Evolutionary conservation across 2,888 invertebrate species (phyloP).

Genomic region (Scaptomyza parva): DNA sequence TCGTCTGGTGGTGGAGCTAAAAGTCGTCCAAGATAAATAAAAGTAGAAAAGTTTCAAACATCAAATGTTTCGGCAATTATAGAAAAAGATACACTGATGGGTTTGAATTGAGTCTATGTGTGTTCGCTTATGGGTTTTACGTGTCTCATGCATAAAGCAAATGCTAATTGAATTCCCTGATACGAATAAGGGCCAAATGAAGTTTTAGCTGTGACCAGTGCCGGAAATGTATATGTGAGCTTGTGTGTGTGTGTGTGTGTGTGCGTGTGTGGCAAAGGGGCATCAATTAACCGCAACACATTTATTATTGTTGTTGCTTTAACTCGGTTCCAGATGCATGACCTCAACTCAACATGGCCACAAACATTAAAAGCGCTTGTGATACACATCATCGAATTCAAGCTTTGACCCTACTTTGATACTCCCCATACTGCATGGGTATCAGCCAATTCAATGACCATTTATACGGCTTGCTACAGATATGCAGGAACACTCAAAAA

Average conservation of each 20-base stretch:
- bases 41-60: slow-evolving; percentile 58
- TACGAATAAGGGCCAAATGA: slow-evolving; percentile 46
- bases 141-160: slow-evolving; percentile 70
- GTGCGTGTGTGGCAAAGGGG: slow-evolving; percentile 2
- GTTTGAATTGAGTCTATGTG: background rate
- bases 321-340: slow-evolving; percentile 3
- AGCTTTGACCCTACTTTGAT: background rate
- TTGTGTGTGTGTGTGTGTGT: background rate
- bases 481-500: background rate
- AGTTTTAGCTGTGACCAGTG: slow-evolving; percentile 29
- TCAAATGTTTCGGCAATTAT: slow-evolving; percentile 27
- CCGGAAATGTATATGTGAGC: slow-evolving; percentile 17
- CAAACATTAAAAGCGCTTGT: slow-evolving; percentile 62
- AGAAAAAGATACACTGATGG: slow-evolving; percentile 8
- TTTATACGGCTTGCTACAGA: slow-evolving; percentile 43
- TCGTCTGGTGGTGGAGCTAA: slow-evolving; percentile 14
- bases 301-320: slow-evolving; percentile 11
- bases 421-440: background rate
- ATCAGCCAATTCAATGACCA: slow-evolving; percentile 48
- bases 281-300: slow-evolving; percentile 25
- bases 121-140: background rate
- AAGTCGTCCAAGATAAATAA: slow-evolving; percentile 68
- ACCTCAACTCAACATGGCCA: slow-evolving; percentile 47
- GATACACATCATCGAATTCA: slow-evolving; percentile 49
- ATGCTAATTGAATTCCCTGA: slow-evolving; percentile 73